These are phyloP conservation scores for Chrysaora quinquecirrha DNA, from an alignment of 30 jellyfish, hydroid and myxozoan genomes.

Conservation along the genomic window DNA sequence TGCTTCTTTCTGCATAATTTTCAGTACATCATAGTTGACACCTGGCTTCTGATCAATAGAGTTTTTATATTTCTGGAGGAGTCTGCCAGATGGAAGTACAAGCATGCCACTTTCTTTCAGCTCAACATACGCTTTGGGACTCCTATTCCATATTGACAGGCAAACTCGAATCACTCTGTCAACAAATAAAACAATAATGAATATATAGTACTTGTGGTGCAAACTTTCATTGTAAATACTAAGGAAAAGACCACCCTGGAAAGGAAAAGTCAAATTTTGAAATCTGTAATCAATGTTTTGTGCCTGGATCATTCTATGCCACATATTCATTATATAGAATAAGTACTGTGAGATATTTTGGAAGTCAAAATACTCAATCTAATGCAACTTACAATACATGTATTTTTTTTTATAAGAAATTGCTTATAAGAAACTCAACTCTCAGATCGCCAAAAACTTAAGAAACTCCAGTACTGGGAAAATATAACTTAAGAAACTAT, in stretches of 20 bases:
- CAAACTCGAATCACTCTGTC: slow-evolving; percentile 13
- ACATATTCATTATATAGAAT: background rate
- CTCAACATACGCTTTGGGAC: slow-evolving; percentile 11
- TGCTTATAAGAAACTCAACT: no score
- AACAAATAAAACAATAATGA: slow-evolving; percentile 1
- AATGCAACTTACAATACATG: background rate
- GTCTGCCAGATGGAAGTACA: slow-evolving; percentile 4
- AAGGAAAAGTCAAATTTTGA: background rate
- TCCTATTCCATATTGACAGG: slow-evolving; percentile 12
- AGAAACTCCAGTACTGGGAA: no score
- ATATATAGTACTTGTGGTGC: background rate
- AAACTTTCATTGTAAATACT: background rate
- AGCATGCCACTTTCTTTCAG: slow-evolving; percentile 6
- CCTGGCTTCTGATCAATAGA: no score
- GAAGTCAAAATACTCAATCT: background rate
- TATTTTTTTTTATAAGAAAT: no score
- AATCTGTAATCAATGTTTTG: background rate
- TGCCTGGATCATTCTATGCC: slow-evolving; percentile 5
- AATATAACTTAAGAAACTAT: no score
- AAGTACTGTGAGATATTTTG: background rate
- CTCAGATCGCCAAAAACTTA: no score
- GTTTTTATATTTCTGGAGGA: no score
- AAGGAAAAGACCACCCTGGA: slow-evolving; percentile 5
- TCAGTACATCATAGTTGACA: no score
- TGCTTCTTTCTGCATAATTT: no score